Evolutionary conservation across 2,113 vertebrate species (phyloP), one percentile per base, ranked within the genome.

Genomic region (Myotis yumanensis): DNA sequence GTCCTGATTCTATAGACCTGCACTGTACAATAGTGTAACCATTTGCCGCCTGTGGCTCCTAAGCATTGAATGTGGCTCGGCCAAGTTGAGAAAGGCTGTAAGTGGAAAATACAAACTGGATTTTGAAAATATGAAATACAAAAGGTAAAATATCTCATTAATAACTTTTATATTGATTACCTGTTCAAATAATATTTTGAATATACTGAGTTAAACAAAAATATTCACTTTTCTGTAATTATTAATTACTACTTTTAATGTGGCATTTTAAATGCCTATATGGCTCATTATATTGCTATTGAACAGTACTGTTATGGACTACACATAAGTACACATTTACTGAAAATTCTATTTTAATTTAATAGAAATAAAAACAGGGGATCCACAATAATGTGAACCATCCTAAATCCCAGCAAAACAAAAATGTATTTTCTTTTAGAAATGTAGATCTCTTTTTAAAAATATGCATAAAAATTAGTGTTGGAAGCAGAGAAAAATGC

Each of bases 401-500:
- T 28, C 20, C 48, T 77, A 89, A 95, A 89, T 89, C 1, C 64
- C 75, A 35, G 81, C 6, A 68, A 9, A 91, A 89, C 10, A 71
- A 96, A 94, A 89, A 48, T 66, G 4, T 73, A 59, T 94, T 89
- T 96, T 35, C n/a, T 82, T 52, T 87, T 69, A 89, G 43, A 93
- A 86, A 71, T 77, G 43, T n/a, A 89, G 46, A 90, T n/a, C 48
- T 92, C 52, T 73, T 93, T 93, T 68, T 79, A 95, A 91, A 95
- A 91, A 86, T 76, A 48, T 20, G 10, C 73, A 95, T 48, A 22
- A 62, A 87, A 96, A 92, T 84, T 37, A 94, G 1, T 89, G 40
- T 8, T 72, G 4, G 54, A 92, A 85, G 54, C 79, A 79, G 40
- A 37, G 32, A 77, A 82, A 85, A 71, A 68, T 8, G 7, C 12